Base-by-base conservation (phyloP, 1,140 invertebrate species). In the Drosophila carrolli region DNA sequence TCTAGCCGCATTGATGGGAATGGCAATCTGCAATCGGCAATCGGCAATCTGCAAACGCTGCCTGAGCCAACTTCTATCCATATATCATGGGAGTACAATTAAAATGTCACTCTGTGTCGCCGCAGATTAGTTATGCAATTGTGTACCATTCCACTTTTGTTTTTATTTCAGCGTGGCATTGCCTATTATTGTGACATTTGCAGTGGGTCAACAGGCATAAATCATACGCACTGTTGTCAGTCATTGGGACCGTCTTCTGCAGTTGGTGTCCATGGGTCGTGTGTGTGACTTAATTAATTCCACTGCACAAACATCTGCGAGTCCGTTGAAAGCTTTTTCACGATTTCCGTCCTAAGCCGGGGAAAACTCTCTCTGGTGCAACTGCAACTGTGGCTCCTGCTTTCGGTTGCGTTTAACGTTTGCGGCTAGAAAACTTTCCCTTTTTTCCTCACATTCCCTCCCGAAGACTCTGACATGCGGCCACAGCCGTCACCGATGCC, bases 31-130 rank as follows among this genome's bases (percentile, higher is more conserved):
- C 29, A 51, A 37, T 51, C 5, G 9, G 29, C 48, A 16, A 35
- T 51, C 50, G 38, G 37, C 51, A 27, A 9, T 29, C 44, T 5
- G 19, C 46, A 29, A 48, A 7, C 44, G 14, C 23, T 23, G 23
- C 1, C 23, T 23, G 23, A 23, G 54, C 38, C 55, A 23, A 35
- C 51, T n/a, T 40, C 60, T 67, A 68, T 73, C 70, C 77, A 85
- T 85, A 81, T 85, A 85, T 85, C 82, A 85, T 80, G 70, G 74
- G 62, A 61, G 67, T 62, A 81, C 79, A 86, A 86, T 86, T 86
- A 88, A 86, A 86, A 86, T 83, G 83, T 88, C 83, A 88, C 63
- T 77, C 79, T 76, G 50, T 27, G 60, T 74, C 70, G 46, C 53
- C 37, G 73, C 56, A 16, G 75, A 77, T 77, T 77, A 77, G 75